These are phyloP conservation scores for Carlito syrichta DNA, from an alignment of 2,113 vertebrate species.

Conservation along the genomic window DNA sequence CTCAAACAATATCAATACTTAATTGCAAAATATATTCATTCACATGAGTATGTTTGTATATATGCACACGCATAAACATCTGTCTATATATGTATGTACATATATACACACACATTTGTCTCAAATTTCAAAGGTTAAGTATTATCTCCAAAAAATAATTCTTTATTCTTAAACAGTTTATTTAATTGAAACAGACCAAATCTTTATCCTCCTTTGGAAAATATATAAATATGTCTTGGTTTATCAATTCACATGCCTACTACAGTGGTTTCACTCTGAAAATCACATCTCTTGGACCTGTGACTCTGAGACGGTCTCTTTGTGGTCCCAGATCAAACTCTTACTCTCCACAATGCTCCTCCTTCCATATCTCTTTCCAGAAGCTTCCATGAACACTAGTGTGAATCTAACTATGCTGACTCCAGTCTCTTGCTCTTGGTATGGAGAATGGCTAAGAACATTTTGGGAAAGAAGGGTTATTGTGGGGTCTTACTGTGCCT, in stretches of 20 bases:
- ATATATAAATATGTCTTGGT: not conserved
- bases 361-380: not conserved
- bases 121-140: not conserved
- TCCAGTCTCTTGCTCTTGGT: not conserved
- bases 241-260: not conserved
- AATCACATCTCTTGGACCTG: not conserved
- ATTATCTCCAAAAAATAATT: not conserved
- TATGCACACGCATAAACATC: too few relatives aligned
- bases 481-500: not conserved
- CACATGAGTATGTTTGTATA: not conserved
- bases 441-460: not conserved
- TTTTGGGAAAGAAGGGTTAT: not conserved
- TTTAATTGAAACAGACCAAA: not conserved
- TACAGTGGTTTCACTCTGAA: not conserved
- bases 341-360: not conserved
- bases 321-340: not conserved
- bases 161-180: not conserved
- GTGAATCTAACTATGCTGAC: not conserved
- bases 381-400: not conserved
- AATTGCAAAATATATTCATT: not conserved
- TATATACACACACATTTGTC: not conserved
- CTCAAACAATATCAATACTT: not conserved
- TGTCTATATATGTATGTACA: not conserved
- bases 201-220: not conserved
- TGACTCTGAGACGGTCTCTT: not conserved